Evolutionary conservation across 2,113 vertebrate species (phyloP), one percentile per base, ranked within the genome.

Genomic region (Cyprinodon brontotheroides): DNA sequence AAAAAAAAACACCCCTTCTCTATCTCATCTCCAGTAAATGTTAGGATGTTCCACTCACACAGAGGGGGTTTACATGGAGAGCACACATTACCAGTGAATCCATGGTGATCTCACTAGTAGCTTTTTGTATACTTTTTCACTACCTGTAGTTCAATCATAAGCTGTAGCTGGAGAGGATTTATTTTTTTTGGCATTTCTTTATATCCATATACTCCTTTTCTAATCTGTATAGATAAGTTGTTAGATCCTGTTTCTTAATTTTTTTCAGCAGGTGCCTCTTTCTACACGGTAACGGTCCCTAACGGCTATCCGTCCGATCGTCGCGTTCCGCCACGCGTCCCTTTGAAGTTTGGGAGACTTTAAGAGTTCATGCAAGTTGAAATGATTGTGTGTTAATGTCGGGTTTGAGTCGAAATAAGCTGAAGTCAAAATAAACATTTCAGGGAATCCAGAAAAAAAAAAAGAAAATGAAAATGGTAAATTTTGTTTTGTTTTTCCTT

Each of bases 381-480:
- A 61, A 68, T 48, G 53, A 85, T 64, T 64, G 72, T 41, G 73
- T 81, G 80, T 67, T 80, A 68, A 45, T 74, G 62, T 77, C 70
- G 72, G 70, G 71, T 86, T 81, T 61, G 87, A 86, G 77, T 87
- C 82, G 37, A 87, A 70, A 84, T 87, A 82, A 89, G 86, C 89
- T 89, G 75, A 88, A 77, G 79, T 87, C 70, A 79, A 82, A 57
- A 82, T 91, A 94, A 94, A 94, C 77, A 79, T 87, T 95, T 95
- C 95, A 96, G 96, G 96, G 95, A 95, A 94, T 91, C 93, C 93
- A 92, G 63, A 59, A 41, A 50, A 95, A 91, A 88, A 80, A 82
- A 94, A 86, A 91, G 53, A 86, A 93, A 94, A 94, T 80, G 36
- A 29, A 29, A 29, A 29, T 29, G 29, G 29, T 86, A 71, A 79